Conservation (phyloP, 2,113 vertebrate species). For the Toxostoma redivivum region DNA sequence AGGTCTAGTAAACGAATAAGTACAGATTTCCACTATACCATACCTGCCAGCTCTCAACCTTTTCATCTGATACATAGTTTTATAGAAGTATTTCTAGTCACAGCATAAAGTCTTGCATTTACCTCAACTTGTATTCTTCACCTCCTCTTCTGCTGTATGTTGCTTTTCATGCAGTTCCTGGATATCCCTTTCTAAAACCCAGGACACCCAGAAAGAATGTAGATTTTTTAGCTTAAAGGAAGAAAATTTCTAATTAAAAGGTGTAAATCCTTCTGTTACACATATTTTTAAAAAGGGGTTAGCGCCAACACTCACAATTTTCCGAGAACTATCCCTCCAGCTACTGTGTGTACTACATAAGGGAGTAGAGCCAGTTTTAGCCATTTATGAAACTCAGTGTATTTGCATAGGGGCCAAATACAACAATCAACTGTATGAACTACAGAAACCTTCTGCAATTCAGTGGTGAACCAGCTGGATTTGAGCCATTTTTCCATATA, state of each 20-base stretch:
- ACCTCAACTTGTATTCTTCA: background rate
- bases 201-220: constrained; percentile 16
- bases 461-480: constrained; percentile 15
- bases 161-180: background rate
- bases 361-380: constrained; percentile 36
- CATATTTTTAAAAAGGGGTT: constrained; percentile 14
- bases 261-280: constrained; percentile 61
- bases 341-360: constrained; percentile 31
- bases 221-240: background rate
- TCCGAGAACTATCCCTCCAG: constrained; percentile 21
- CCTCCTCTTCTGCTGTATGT: background rate
- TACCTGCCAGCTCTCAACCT: constrained; percentile 15
- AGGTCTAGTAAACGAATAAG: constrained; percentile 53
- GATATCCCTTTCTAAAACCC: constrained; percentile 6
- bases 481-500: constrained; percentile 50
- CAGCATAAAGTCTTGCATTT: background rate
- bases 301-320: constrained; percentile 54
- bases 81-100: background rate
- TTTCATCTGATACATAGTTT: background rate
- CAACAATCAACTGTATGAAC: constrained; percentile 55
- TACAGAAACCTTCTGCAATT: constrained; percentile 33
- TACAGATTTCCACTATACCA: background rate
- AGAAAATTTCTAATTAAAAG: constrained; percentile 57
- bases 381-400: constrained; percentile 23
- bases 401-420: constrained; percentile 52